phyloP scores from a whole-genome alignment of 2,113 vertebrate species.

The Petroica traversi region DNA sequence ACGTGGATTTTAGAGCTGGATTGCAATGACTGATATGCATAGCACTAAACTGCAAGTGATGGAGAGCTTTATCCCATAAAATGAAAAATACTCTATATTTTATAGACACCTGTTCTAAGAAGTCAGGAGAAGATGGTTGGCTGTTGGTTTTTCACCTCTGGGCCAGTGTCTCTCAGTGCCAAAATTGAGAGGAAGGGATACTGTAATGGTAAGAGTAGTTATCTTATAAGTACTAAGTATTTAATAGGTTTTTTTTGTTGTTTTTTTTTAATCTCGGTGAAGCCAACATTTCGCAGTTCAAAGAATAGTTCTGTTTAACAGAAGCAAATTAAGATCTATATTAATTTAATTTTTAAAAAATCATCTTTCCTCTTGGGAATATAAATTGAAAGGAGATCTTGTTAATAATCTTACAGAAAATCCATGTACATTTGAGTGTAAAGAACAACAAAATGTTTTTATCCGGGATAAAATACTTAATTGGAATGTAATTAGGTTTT shows the following conservation, averaged over 20 bases:
- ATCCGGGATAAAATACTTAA: not conserved
- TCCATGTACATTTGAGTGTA: not conserved
- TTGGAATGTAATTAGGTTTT: not conserved
- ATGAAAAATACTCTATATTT: slow-evolving; percentile 43
- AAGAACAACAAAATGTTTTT: not conserved
- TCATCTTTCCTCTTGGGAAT: not conserved
- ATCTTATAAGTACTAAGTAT: not conserved
- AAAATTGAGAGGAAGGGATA: slow-evolving; percentile 85
- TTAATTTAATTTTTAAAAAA: not conserved
- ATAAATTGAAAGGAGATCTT: not conserved
- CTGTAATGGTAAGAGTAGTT: slow-evolving; percentile 79
- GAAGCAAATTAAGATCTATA: not conserved
- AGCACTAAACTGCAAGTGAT: not conserved
- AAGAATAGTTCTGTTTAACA: not conserved
- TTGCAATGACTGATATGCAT: not conserved
- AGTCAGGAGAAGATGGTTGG: slow-evolving; percentile 84
- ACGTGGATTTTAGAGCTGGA: not conserved
- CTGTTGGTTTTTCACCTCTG: slow-evolving; percentile 84
- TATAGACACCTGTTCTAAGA: slow-evolving; percentile 77
- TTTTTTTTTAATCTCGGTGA: not conserved
- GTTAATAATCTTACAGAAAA: not conserved
- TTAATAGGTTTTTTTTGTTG: not conserved
- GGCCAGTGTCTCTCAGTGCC: slow-evolving; percentile 83
- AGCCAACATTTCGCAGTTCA: not conserved
- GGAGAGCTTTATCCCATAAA: not conserved